Base-by-base conservation (phyloP, 2,888 invertebrate species). In the Pyrocoelia pectoralis region DNA sequence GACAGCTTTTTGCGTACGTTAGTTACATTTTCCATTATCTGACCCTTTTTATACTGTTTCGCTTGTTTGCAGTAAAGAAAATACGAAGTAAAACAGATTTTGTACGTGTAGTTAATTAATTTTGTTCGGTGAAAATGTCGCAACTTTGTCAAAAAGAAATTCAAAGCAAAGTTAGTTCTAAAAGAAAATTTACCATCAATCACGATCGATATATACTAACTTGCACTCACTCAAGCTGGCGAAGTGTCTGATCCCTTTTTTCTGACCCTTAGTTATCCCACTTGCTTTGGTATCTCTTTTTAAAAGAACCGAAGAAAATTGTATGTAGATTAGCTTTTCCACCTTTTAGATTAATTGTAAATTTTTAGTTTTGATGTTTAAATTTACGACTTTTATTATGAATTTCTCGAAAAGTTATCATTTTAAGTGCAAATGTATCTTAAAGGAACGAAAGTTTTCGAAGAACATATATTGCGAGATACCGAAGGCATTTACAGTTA, bases 161-260 rank as follows among this genome's bases (percentile, higher is more conserved):
- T 60, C 56, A 60, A 60, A 64, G 55, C 56, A 59, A 59, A 64
- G 64, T 56, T 64, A 64, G 63, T 65, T 57, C 68, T 51, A 61
- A 66, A 65, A 62, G 64, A 67, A 70, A 59, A 62, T 69, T 71
- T 70, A 70, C 74, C 70, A 76, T 76, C 74, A 75, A 76, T 76
- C 76, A 76, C 70, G 74, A 75, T 76, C 76, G n/a, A n/a, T 68
- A 38, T 29, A 64, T 57, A 65, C 67, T 67, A 70, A 72, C 73
- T 74, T 72, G 68, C n/a, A n/a, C n/a, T n/a, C n/a, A n/a, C 72
- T 74, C 73, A 74, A 74, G 72, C 74, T 72, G 68, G 70, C 69
- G 70, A 70, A 69, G 67, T 71, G 73, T 73, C 75, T 74, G 72
- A 73, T 72, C 72, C 71, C 69, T 74, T 75, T 73, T 72, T 12